Conservation (phyloP, 1,140 invertebrate species). For the Copidosoma floridanum region DNA sequence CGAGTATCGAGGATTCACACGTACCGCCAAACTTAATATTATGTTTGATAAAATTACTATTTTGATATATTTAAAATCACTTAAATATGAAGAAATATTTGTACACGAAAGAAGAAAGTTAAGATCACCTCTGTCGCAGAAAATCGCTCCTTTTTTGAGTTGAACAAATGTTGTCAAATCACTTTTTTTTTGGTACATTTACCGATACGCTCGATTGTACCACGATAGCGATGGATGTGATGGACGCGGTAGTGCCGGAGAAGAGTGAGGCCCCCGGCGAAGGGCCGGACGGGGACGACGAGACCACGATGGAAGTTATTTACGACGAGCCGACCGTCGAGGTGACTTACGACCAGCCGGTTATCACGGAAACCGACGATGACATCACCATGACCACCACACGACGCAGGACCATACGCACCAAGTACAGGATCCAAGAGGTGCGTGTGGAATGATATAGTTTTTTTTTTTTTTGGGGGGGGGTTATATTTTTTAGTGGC, state of each 20-base stretch:
- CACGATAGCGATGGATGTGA: constrained; percentile 40
- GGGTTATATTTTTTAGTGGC: too few species aligned
- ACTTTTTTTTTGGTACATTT: not conserved
- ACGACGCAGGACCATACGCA: constrained; percentile 62
- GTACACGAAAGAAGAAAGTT: too few species aligned
- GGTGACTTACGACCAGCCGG: constrained; percentile 39
- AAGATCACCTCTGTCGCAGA: too few species aligned
- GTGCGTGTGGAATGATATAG: too few species aligned
- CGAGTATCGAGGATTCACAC: too few species aligned
- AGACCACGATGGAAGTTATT: constrained; percentile 42
- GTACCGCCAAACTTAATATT: too few species aligned
- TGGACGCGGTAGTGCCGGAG: constrained; percentile 42
- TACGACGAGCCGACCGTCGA: constrained; percentile 38
- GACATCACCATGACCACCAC: constrained; percentile 63
- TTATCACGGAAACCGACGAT: constrained; percentile 50
- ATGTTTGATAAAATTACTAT: too few species aligned
- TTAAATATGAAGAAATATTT: too few species aligned
- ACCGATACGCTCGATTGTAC: not conserved
- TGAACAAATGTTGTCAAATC: too few species aligned
- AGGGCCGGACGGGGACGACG: constrained; percentile 32
- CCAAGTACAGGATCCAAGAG: constrained; percentile 67
- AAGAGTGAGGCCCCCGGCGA: constrained; percentile 21
- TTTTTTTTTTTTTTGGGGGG: too few species aligned
- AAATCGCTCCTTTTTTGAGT: too few species aligned
- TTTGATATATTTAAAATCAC: too few species aligned